A percentile compares a stretch with the other conserved stretches of the same genome.
Conservation (phyloP, 2,888 invertebrate genomes). For the Eustalomyia histrio region DNA sequence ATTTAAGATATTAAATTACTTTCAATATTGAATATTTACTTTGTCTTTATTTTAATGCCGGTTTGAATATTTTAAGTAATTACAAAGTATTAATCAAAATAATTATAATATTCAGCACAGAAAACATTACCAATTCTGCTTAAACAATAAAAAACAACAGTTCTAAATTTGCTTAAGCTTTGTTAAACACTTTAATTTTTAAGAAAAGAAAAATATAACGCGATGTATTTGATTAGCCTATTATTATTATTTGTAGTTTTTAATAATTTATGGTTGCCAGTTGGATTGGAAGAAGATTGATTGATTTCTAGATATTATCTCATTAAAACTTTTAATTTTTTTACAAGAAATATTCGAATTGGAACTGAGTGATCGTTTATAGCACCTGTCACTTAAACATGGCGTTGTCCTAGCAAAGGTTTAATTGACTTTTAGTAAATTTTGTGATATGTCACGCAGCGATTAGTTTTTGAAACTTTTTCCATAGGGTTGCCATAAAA, state of each 20-base stretch:
- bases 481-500: no score
- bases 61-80: slow-evolving; percentile 37
- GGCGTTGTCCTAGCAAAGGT: no score
- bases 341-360: no score
- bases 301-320: no score
- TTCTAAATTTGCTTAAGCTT: slow-evolving; percentile 37
- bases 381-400: no score
- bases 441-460: no score
- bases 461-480: no score
- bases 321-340: no score
- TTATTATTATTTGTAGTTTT: slow-evolving; percentile 38
- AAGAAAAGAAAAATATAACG: slow-evolving; percentile 35
- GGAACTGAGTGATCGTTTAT: no score
- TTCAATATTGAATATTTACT: slow-evolving; percentile 42
- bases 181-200: slow-evolving; percentile 50
- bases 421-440: no score
- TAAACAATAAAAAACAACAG: slow-evolving; percentile 14
- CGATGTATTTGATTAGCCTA: slow-evolving; percentile 34
- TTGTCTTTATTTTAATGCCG: slow-evolving; percentile 38
- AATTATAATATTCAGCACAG: slow-evolving; percentile 25
- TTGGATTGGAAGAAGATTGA: not conserved
- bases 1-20: slow-evolving; percentile 28
- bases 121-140: slow-evolving; percentile 24
- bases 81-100: slow-evolving; percentile 32
- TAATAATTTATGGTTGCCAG: slow-evolving; percentile 32